Percentiles rank a stretch among this genome's conserved stretches.
Conservation (phyloP, 1,140 invertebrate genomes). For the Kradibia gibbosae region DNA sequence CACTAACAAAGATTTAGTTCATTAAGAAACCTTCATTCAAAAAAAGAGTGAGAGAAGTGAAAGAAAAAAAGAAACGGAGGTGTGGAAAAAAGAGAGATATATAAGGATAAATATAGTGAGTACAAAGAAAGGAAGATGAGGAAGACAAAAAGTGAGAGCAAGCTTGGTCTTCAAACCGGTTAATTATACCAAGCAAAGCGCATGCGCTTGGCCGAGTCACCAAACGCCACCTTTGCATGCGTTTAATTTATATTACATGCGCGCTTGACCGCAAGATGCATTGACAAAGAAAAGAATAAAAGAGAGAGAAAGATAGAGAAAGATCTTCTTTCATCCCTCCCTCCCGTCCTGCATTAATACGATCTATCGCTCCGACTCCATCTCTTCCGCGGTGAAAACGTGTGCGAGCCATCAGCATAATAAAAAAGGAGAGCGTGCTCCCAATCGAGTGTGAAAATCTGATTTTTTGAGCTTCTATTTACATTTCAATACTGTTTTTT, state of each 20-base stretch:
- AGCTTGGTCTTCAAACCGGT: slow-evolving; percentile 56
- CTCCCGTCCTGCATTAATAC: not conserved
- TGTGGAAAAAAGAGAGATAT: not conserved
- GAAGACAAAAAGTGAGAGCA: slow-evolving; percentile 29
- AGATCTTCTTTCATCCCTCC: not conserved
- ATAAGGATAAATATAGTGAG: no score
- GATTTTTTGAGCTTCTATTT: slow-evolving; percentile 39
- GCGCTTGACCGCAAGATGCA: slow-evolving; percentile 45
- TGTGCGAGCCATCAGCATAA: not conserved
- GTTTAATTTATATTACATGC: slow-evolving; percentile 55
- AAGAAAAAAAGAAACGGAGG: slow-evolving; percentile 17
- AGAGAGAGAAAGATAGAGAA: no score
- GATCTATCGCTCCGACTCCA: slow-evolving; percentile 1
- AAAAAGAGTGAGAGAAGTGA: not conserved
- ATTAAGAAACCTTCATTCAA: no score
- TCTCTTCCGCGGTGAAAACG: not conserved
- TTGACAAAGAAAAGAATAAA: no score
- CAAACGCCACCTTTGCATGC: slow-evolving; percentile 8
- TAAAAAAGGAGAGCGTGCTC: slow-evolving; percentile 47
- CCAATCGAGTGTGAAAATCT: slow-evolving; percentile 56
- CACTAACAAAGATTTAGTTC: not conserved
- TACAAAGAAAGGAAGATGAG: slow-evolving; percentile 44
- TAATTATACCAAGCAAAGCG: slow-evolving; percentile 56
- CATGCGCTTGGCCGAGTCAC: slow-evolving; percentile 58
- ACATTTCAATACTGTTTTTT: no score